These are phyloP conservation scores for Pissodes strobi DNA, from an alignment of 1,140 invertebrate species.

Conservation along the genomic window DNA sequence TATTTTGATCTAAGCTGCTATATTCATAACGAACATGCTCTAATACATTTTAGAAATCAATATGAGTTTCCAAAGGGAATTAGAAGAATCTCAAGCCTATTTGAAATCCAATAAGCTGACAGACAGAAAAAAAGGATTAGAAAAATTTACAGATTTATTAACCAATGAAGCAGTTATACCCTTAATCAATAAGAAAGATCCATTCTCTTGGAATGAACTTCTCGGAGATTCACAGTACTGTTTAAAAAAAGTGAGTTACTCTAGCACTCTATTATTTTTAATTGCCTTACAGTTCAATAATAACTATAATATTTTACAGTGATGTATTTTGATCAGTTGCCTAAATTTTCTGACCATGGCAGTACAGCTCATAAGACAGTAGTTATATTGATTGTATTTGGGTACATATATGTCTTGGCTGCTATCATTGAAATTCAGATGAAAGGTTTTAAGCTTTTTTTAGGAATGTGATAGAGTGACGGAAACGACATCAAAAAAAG, in stretches of 20 bases:
- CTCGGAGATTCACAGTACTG: slow-evolving; percentile 31
- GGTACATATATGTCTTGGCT: neutral
- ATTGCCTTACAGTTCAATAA: neutral
- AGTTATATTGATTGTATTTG: neutral
- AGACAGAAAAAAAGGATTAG: slow-evolving; percentile 35
- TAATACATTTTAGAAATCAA: too few species aligned
- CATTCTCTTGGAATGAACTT: slow-evolving; percentile 30
- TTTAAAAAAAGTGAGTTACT: slow-evolving; percentile 37
- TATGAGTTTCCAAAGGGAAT: slow-evolving; percentile 25
- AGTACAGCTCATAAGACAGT: neutral
- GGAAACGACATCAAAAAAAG: slow-evolving; percentile 37
- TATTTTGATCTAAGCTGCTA: too few species aligned
- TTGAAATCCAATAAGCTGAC: slow-evolving; percentile 32
- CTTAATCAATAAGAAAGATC: slow-evolving; percentile 25
- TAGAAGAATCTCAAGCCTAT: slow-evolving; percentile 31
- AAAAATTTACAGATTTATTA: slow-evolving; percentile 29
- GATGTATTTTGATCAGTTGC: slow-evolving; percentile 1
- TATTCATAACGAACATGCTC: too few species aligned
- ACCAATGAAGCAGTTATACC: slow-evolving; percentile 25
- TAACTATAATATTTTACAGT: neutral
- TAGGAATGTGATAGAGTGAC: slow-evolving; percentile 39
- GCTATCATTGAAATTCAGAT: neutral
- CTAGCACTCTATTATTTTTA: neutral
- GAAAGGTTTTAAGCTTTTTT: neutral
- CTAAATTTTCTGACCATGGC: too few species aligned